Base-by-base conservation (phyloP, 2,888 invertebrate genomes). In the Pharmacophagus antenor region DNA sequence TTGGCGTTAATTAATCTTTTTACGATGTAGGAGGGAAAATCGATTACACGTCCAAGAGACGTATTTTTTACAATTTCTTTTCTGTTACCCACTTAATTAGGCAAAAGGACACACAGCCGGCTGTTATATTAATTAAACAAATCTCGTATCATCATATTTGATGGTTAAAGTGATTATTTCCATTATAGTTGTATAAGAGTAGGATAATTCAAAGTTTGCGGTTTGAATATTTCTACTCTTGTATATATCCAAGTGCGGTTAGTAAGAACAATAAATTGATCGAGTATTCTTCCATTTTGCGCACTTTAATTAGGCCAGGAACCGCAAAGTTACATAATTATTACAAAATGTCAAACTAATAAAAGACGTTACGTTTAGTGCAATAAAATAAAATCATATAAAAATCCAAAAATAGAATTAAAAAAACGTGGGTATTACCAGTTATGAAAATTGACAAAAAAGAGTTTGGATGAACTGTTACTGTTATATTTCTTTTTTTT, bases 1-100 rank as follows among this genome's bases (percentile, higher is more conserved):
- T 82, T 82, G 79, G 70, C 69, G 71, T 77, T 76, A 76, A 76
- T 70, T 65, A 76, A 79, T 76, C 65, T 65, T 60, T 67, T 67
- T 65, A 66, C 58, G 37, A n/a, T n/a, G 37, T 2, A 27, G 37
- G 37, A n/a, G n/a, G 15, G 37, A 37, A n/a, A 37, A 37, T 37
- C n/a, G 37, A n/a, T 37, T 37, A n/a, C n/a, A 15, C 37, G 37
- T 37, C 15, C 15, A 37, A 15, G 5, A 37, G 37, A 1, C 37
- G 37, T n/a, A n/a, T n/a, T n/a, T n/a, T n/a, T n/a, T n/a, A n/a
- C n/a, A n/a, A n/a, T n/a, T n/a, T n/a, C n/a, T n/a, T n/a, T n/a
- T n/a, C n/a, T n/a, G n/a, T n/a, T n/a, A n/a, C n/a, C n/a, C n/a
- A n/a, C n/a, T n/a, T n/a, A n/a, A n/a, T n/a, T n/a, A n/a, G n/a